Evolutionary conservation across 2,113 vertebrate genomes (phyloP).

Genomic region (Spermophilus dauricus): DNA sequence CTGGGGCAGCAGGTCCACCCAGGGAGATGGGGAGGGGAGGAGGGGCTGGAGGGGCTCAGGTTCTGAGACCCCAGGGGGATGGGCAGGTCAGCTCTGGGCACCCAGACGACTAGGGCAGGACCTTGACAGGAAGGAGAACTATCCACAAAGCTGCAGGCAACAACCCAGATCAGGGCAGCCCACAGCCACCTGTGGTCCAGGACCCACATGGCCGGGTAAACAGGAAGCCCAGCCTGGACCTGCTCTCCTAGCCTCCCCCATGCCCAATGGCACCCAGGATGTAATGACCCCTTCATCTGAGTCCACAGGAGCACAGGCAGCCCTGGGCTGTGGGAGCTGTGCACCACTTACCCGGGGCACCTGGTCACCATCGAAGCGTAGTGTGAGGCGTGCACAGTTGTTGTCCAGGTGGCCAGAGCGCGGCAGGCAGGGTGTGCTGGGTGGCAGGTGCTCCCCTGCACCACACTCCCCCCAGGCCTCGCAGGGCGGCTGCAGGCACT

Average conservation of each 20-base stretch:
- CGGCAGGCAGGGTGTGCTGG: conserved; percentile 92
- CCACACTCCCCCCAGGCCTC: conserved; percentile 94
- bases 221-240: fast-evolving
- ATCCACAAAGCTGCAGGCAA: fast-evolving
- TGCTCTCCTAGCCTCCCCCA: fast-evolving
- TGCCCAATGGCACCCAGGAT: fast-evolving
- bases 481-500: conserved; percentile 94
- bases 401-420: conserved; percentile 92
- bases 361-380: conserved; percentile 93
- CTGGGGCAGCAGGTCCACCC: not conserved
- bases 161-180: not conserved
- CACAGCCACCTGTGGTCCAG: fast-evolving
- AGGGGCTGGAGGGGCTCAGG: fast-evolving
- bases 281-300: fast-evolving
- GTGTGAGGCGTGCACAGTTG: conserved; percentile 95
- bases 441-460: conserved; percentile 81
- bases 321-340: fast-evolving
- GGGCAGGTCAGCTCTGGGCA: too few relatives aligned
- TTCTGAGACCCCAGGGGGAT: fast-evolving
- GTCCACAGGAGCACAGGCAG: fast-evolving
- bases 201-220: fast-evolving
- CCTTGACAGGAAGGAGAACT: fast-evolving
- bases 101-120: not conserved
- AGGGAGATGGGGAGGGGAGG: fast-evolving
- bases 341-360: conserved; percentile 92